Conservation (phyloP, 2,888 invertebrate species). For the Caradrina clavipalpis region DNA sequence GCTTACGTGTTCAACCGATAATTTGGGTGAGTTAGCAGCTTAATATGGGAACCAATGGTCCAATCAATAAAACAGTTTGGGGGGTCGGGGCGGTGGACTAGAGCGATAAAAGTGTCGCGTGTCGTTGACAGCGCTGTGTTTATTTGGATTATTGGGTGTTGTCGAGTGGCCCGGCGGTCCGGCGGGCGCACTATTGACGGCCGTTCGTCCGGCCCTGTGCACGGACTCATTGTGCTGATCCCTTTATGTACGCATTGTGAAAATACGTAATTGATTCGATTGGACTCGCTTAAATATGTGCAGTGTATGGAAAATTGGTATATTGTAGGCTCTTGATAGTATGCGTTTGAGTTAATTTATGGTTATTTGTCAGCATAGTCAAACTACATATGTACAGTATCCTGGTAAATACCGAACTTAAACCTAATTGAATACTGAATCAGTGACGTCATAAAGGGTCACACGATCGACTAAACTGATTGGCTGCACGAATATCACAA, state of each 20-base stretch:
- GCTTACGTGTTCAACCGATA: slow-evolving; percentile 49
- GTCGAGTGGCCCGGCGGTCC: slow-evolving; percentile 53
- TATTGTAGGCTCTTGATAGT: slow-evolving; percentile 37
- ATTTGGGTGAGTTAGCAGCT: slow-evolving; percentile 54
- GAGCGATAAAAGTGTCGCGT: slow-evolving; percentile 84
- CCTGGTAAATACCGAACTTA: neutral
- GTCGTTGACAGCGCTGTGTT: slow-evolving; percentile 77
- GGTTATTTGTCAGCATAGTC: neutral
- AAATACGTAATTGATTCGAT: slow-evolving; percentile 57
- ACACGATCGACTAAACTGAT: slow-evolving; percentile 47
- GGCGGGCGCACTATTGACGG: slow-evolving; percentile 24
- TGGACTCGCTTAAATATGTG: slow-evolving; percentile 55
- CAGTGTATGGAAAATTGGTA: slow-evolving; percentile 50
- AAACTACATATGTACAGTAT: neutral
- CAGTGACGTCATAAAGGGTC: slow-evolving; percentile 20
- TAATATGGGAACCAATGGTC: slow-evolving; percentile 75
- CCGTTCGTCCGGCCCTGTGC: neutral
- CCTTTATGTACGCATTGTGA: slow-evolving; percentile 46
- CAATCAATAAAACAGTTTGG: slow-evolving; percentile 78
- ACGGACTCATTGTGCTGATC: slow-evolving; percentile 47
- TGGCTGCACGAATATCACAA: slow-evolving; percentile 48
- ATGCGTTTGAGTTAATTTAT: slow-evolving; percentile 24
- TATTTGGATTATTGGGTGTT: slow-evolving; percentile 74
- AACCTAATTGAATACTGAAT: slow-evolving; percentile 37
- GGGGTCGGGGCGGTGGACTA: slow-evolving; percentile 69